Evolutionary conservation across 2,888 invertebrate genomes (phyloP).

Genomic region (Polylopha cassiicola): DNA sequence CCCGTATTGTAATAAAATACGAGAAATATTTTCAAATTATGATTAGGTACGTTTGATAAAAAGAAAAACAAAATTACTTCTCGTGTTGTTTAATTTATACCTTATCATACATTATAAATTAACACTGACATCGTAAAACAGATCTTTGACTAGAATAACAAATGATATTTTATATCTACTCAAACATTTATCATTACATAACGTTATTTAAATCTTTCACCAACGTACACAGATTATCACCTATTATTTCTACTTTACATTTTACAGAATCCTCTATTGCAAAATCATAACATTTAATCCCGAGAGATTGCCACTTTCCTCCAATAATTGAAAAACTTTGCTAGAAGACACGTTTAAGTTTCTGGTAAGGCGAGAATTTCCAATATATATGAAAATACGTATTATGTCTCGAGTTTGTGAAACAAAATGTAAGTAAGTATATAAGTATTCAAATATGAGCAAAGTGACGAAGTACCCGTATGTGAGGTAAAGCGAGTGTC

Average conservation of each 20-base stretch:
- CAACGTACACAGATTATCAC: constrained; percentile 10
- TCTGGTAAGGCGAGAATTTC: constrained; percentile 7
- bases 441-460: constrained; percentile 13
- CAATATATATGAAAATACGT: constrained; percentile 15
- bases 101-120: constrained; percentile 38
- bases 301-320: constrained; percentile 14
- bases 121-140: constrained; percentile 62
- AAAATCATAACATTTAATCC: constrained; percentile 15
- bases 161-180: constrained; percentile 49
- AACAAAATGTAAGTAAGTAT: constrained; percentile 19
- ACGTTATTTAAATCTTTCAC: constrained; percentile 52
- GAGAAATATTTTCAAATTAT: too few relatives aligned
- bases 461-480: constrained; percentile 17
- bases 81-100: constrained; percentile 34
- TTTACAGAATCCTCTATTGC: constrained; percentile 11
- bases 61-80: constrained; percentile 16
- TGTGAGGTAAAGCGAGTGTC: constrained; percentile 18
- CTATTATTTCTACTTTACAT: constrained; percentile 17
- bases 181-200: constrained; percentile 63
- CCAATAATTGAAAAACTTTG: constrained; percentile 6
- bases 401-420: constrained; percentile 10
- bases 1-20: too few relatives aligned
- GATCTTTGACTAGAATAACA: constrained; percentile 71
- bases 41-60: too few relatives aligned
- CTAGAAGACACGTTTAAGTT: constrained; percentile 8